Base-by-base conservation (phyloP, 2,797 vertebrate genomes). In the Falco rusticolus region DNA sequence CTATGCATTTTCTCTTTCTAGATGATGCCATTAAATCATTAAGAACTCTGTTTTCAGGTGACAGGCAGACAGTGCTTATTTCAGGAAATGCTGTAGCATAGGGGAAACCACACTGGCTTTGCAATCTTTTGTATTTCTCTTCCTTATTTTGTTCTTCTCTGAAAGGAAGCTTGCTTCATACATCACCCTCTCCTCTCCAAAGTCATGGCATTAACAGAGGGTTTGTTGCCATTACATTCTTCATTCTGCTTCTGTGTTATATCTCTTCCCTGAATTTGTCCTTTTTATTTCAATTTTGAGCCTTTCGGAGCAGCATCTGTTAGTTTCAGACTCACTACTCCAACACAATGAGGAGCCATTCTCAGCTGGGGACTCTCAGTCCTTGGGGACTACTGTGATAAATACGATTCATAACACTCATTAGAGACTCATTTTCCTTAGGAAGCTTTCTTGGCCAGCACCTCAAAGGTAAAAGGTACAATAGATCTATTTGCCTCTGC, bases 311-410 rank as follows among this genome's bases (percentile, higher is more conserved):
- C 81, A 92, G 94, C 94, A 95, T 93, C 92, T 96, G 93, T 90
- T 96, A 95, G 92, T 93, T 75, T 95, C 87, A 93, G 81, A 96
- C 81, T 94, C 92, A 95, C 95, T 94, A 94, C 94, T 93, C 89
- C 89, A 91, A 75, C 92, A 97, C 93, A 95, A 81, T 95, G 92
- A 95, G 84, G 81, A 95, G 77, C 92, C 92, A 54, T 96, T 94
- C 95, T 95, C 95, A 96, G 96, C 95, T 96, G 96, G 94, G 91
- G 92, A 96, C 94, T 89, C 79, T 90, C 69, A 71, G 82, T 96
- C 94, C 93, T 86, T 88, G 39, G 92, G 92, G 84, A 95, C 90
- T 71, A 81, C 93, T 91, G 88, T 81, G 95, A 96, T 96, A 92
- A 97, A 96, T 93, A 93, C 37, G 22, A 93, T 86, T 92, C 92